These are phyloP conservation scores for Tachysurus fulvidraco DNA, from an alignment of 2,113 vertebrate genomes.

Conservation along the genomic window DNA sequence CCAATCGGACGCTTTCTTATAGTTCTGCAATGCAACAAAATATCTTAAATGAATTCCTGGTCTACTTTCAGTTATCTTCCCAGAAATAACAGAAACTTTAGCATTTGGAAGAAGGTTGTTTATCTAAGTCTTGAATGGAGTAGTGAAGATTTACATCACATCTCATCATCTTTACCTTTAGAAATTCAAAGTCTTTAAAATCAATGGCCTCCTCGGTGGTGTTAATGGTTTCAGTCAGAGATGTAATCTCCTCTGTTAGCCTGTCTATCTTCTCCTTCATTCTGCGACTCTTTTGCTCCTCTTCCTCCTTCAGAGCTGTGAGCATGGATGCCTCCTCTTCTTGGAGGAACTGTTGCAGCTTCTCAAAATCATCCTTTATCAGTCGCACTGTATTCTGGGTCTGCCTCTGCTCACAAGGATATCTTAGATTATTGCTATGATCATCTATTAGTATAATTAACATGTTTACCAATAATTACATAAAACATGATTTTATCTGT, in stretches of 20 bases:
- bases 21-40: conserved; percentile 53
- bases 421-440: not conserved
- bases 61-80: not conserved
- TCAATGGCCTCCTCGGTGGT: conserved; percentile 53
- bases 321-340: conserved; percentile 58
- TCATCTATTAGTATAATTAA: not conserved
- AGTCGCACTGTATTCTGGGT: conserved; percentile 47
- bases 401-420: conserved; percentile 53
- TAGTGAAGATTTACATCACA: not conserved
- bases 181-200: conserved; percentile 49
- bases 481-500: not conserved
- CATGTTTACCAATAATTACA: not conserved
- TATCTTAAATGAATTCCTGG: conserved; percentile 23
- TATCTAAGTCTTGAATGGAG: not conserved
- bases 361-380: conserved; percentile 62
- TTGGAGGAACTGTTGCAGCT: conserved; percentile 61
- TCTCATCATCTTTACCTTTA: conserved; percentile 51
- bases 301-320: conserved; percentile 58
- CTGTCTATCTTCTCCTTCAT: conserved; percentile 54
- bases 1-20: conserved; percentile 56
- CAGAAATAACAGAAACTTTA: not conserved
- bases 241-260: conserved; percentile 48
- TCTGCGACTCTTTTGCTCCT: conserved; percentile 59
- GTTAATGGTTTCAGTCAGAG: conserved; percentile 47
- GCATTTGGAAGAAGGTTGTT: not conserved